phyloP scores from a whole-genome alignment of 2,888 invertebrate species.

The Drosophila picticornis region DNA sequence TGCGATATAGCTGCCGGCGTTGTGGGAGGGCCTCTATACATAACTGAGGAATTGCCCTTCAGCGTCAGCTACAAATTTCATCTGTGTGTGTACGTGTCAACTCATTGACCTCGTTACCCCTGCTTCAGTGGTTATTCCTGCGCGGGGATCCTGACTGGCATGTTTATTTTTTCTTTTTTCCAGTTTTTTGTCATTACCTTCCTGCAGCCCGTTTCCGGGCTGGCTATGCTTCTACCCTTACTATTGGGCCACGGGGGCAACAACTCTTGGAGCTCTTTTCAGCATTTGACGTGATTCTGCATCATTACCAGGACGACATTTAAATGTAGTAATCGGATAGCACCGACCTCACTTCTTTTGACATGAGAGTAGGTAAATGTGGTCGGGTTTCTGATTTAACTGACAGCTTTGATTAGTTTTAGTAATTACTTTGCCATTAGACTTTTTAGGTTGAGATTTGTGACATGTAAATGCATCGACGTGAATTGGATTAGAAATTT shows the following conservation, averaged over 20 bases:
- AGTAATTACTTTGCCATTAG: constrained; percentile 1
- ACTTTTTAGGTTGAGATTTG: constrained; percentile 8
- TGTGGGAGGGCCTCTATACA: constrained; percentile 18
- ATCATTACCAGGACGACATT: constrained; percentile 38
- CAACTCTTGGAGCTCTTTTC: constrained; percentile 19
- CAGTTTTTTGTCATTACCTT: constrained; percentile 23
- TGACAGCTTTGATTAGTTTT: constrained; percentile 26
- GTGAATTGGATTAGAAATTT: neutral
- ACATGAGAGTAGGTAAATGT: constrained; percentile 33
- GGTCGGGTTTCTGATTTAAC: constrained; percentile 31
- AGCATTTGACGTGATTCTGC: constrained; percentile 43
- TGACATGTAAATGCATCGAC: constrained; percentile 4
- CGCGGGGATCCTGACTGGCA: constrained; percentile 22
- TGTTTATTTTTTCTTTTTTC: constrained; percentile 18
- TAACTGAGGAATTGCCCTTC: constrained; percentile 59
- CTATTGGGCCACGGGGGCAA: neutral
- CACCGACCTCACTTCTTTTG: constrained; percentile 57
- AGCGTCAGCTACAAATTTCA: constrained; percentile 28
- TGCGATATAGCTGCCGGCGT: constrained; percentile 24
- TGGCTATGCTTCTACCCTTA: constrained; percentile 33
- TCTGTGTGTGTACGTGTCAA: constrained; percentile 65
- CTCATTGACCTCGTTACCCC: constrained; percentile 72
- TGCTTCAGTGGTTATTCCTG: constrained; percentile 6
- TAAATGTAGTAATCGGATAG: constrained; percentile 71
- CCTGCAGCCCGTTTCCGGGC: constrained; percentile 26